A percentile compares a stretch with the other conserved stretches of the same genome.
Conservation (phyloP, 2,888 invertebrate species). For the Dusona sp. region DNA sequence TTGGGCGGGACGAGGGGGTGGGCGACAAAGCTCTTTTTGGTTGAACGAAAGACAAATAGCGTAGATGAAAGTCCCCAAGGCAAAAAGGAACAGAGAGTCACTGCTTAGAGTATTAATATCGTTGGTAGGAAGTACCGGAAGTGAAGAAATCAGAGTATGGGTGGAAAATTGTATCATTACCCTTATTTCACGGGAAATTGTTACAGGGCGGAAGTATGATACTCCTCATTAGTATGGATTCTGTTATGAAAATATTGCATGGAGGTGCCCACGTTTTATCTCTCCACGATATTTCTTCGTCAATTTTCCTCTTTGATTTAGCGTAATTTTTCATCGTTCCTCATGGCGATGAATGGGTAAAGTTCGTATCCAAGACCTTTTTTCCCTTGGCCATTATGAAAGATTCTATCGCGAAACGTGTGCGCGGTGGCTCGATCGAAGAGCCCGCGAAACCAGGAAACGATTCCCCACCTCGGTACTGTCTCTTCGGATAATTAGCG, state of each 20-base stretch:
- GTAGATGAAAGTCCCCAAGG: slow-evolving; percentile 53
- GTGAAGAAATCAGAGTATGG: slow-evolving; percentile 15
- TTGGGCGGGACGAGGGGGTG: background rate
- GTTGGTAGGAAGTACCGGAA: slow-evolving; percentile 33
- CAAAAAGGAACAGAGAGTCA: slow-evolving; percentile 33
- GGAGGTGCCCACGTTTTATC: too few species aligned
- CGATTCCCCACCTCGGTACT: background rate
- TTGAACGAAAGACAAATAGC: slow-evolving; percentile 66
- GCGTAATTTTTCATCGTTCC: background rate
- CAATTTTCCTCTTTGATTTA: background rate
- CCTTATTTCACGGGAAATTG: background rate
- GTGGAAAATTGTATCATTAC: slow-evolving; percentile 24
- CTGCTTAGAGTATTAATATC: slow-evolving; percentile 46
- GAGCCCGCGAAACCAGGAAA: background rate
- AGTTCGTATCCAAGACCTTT: background rate
- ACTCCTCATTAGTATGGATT: slow-evolving; percentile 27
- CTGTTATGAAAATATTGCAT: background rate
- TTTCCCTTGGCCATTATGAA: slow-evolving; percentile 4
- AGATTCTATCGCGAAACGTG: background rate
- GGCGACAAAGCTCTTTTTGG: slow-evolving; percentile 57
- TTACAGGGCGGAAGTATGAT: slow-evolving; percentile 17
- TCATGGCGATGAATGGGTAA: background rate
- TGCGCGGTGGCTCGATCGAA: background rate
- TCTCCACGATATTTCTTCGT: background rate
- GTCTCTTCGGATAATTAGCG: slow-evolving; percentile 63